These are phyloP conservation scores for Lanistes nyassanus DNA, from an alignment of 1,140 invertebrate species.

Conservation along the genomic window DNA sequence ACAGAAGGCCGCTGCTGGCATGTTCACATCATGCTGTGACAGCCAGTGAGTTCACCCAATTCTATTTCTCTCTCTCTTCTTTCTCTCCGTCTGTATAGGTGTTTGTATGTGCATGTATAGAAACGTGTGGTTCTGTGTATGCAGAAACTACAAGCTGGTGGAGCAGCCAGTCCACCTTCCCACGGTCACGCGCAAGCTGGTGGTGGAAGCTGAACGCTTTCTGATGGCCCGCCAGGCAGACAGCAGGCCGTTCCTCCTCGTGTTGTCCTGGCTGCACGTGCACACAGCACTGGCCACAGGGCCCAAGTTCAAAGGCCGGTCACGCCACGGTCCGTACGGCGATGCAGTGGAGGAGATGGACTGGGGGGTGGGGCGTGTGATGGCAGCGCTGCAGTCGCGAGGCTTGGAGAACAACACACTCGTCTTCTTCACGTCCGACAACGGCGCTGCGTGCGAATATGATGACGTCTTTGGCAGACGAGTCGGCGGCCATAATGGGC, in stretches of 20 bases:
- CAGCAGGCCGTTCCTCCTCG: constrained; percentile 50
- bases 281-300: constrained; percentile 44
- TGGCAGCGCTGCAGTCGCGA: constrained; percentile 52
- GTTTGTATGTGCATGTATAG: background rate
- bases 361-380: constrained; percentile 65
- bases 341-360: constrained; percentile 68
- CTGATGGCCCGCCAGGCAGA: constrained; percentile 36
- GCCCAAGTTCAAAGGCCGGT: constrained; percentile 40
- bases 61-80: background rate
- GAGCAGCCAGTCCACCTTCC: constrained; percentile 58
- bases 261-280: constrained; percentile 57
- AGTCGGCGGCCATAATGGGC: constrained; percentile 67
- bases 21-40: background rate
- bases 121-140: background rate
- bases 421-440: constrained; percentile 69
- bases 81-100: background rate
- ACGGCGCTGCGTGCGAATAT: constrained; percentile 68
- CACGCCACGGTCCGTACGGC: constrained; percentile 57
- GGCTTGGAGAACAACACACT: constrained; percentile 65
- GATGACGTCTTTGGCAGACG: constrained; percentile 47
- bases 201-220: constrained; percentile 49
- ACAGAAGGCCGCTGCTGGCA: background rate
- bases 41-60: background rate
- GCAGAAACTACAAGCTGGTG: constrained; percentile 50
- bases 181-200: constrained; percentile 46